Percentiles rank a stretch among this genome's conserved stretches.
phyloP scores from a whole-genome alignment of 2,888 invertebrate species.

The Parnassius mnemosyne region DNA sequence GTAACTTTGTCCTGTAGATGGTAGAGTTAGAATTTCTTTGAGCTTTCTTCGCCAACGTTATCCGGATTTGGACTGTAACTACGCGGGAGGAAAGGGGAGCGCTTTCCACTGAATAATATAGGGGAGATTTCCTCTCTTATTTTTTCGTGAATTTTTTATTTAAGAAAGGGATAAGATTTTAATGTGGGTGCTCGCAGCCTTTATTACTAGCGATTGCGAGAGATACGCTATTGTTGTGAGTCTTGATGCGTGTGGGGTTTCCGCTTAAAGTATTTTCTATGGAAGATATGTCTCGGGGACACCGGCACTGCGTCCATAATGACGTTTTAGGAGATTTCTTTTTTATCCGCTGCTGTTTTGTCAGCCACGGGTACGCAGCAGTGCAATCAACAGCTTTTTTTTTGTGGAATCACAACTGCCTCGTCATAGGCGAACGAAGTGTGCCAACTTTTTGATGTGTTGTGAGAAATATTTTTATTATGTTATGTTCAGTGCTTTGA shows the following conservation, averaged over 20 bases:
- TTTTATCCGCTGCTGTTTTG: slow-evolving; percentile 42
- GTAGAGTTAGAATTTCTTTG: slow-evolving; percentile 71
- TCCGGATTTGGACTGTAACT: slow-evolving; percentile 42
- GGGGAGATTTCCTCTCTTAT: slow-evolving; percentile 73
- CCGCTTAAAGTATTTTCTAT: slow-evolving; percentile 77
- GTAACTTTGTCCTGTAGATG: slow-evolving; percentile 60
- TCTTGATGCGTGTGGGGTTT: slow-evolving; percentile 74
- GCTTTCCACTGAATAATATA: slow-evolving; percentile 71
- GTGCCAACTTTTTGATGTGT: background rate
- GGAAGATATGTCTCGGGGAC: slow-evolving; percentile 54
- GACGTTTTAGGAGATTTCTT: slow-evolving; percentile 62
- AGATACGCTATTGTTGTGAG: slow-evolving; percentile 70
- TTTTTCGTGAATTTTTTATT: slow-evolving; percentile 81
- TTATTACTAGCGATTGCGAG: slow-evolving; percentile 76
- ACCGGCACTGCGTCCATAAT: slow-evolving; percentile 54
- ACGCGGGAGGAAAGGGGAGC: slow-evolving; percentile 46
- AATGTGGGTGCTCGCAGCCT: slow-evolving; percentile 74
- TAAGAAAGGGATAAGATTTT: slow-evolving; percentile 81
- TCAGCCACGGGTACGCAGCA: slow-evolving; percentile 34
- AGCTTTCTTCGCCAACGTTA: slow-evolving; percentile 44
- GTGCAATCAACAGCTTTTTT: slow-evolving; percentile 39
- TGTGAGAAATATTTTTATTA: no score
- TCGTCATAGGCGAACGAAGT: background rate
- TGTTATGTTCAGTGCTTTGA: no score
- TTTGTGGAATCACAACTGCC: slow-evolving; percentile 32